Percentiles rank a stretch among this genome's conserved stretches.
phyloP scores from a whole-genome alignment of 1,140 invertebrate genomes.

The Cotesia typhae region DNA sequence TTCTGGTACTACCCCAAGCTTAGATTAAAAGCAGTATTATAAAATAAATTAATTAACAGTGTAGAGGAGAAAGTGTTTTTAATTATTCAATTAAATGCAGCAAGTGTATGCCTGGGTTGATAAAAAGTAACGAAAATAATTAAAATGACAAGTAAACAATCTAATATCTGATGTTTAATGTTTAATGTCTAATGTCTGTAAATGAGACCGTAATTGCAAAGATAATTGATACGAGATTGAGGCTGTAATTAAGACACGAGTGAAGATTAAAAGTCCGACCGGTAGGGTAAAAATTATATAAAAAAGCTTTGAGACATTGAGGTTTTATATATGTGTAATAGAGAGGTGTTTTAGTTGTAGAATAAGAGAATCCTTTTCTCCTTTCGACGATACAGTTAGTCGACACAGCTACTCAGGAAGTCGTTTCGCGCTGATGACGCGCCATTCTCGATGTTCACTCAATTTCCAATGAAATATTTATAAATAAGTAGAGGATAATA shows the following conservation, averaged over 20 bases:
- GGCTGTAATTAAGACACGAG: constrained; percentile 21
- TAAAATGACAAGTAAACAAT: background rate
- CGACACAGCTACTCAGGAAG: constrained; percentile 31
- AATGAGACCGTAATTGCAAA: constrained; percentile 10
- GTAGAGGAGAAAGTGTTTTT: too few relatives aligned
- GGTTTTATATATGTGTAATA: too few relatives aligned
- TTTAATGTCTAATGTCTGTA: background rate
- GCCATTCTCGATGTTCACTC: constrained; percentile 18
- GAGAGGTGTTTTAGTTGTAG: too few relatives aligned
- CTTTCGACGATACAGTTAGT: constrained; percentile 31
- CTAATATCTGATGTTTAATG: background rate
- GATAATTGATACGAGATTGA: constrained; percentile 11
- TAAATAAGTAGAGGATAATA: background rate
- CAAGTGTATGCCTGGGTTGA: too few relatives aligned
- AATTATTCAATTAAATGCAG: too few relatives aligned
- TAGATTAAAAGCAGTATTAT: too few relatives aligned
- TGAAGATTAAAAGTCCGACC: too few relatives aligned
- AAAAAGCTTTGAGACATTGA: too few relatives aligned
- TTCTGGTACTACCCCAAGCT: too few relatives aligned
- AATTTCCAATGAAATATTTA: constrained; percentile 7
- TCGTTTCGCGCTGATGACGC: constrained; percentile 23
- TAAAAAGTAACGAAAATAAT: background rate
- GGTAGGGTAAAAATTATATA: too few relatives aligned
- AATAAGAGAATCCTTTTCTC: constrained; percentile 17
- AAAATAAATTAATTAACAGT: too few relatives aligned